Evolutionary conservation across 2,888 invertebrate species (phyloP), one percentile per base, ranked within the genome.

Genomic region (Dasysyrphus albostriatus): DNA sequence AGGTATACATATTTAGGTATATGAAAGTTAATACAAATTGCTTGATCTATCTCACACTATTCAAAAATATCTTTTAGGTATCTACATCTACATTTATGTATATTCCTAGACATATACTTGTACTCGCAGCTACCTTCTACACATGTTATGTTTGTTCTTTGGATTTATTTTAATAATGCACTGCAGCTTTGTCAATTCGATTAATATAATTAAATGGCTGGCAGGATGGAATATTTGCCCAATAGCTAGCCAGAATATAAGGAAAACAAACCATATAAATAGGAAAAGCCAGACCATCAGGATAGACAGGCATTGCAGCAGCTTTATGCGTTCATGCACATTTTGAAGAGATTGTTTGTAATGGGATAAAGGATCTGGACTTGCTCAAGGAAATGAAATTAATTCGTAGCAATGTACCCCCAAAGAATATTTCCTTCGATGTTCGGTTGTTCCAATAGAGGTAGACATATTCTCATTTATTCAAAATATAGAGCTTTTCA

Each of bases 161-260:
- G 82, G 85, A 87, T 78, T 78, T 82, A 77, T 87, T 87, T 87
- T 78, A 87, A 87, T 87, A 87, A 87, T 87, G 74, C 82, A 87
- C 51, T 83, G 74, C 83, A 87, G 82, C 79, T 83, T 83, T 83
- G 83, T 83, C 87, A 87, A 87, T 87, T 87, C 83, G 87, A 87
- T 87, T 87, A 87, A 87, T 87, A 87, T 87, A 87, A 87, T 87
- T 78, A 87, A 87, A 87, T 87, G 83, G 75, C 82, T 72, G 78
- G 54, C 83, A 87, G 78, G 75, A 87, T 72, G 44, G 78, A 83
- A 87, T 79, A 87, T 87, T 83, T 83, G 72, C 78, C 87, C 79
- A 75, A 82, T 70, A 70, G 74, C 47, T 54, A 54, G n/a, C 34
- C 9, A 34, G 9, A 47, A 56, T 16, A 56, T 16, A 16, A 3